Percentiles rank a stretch among this genome's conserved stretches.
These are phyloP conservation scores for Parapristionchus giblindavisi DNA, from an alignment of 2,888 invertebrate genomes.

Conservation along the genomic window DNA sequence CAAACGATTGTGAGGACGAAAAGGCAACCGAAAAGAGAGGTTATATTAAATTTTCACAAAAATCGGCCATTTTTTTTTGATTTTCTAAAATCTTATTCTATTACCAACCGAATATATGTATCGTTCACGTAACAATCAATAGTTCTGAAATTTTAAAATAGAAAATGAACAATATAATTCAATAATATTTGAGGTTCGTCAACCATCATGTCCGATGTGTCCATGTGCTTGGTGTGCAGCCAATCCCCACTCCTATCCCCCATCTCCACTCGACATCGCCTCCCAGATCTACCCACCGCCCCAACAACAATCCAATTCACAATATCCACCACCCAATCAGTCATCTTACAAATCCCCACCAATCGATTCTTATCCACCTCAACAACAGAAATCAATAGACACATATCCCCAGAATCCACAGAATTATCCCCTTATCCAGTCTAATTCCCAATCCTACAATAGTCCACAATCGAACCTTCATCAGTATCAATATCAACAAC, in stretches of 20 bases:
- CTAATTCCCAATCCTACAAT: too few species aligned
- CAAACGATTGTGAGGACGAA: conserved; percentile 8
- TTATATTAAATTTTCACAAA: neutral
- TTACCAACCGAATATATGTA: neutral
- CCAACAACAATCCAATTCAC: neutral
- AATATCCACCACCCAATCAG: neutral
- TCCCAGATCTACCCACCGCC: neutral
- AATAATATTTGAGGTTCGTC: neutral
- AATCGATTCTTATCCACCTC: too few species aligned
- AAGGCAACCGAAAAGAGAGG: conserved; percentile 8
- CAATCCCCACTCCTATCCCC: neutral
- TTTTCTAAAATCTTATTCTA: neutral
- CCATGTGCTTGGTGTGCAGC: conserved; percentile 27
- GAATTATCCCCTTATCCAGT: too few species aligned
- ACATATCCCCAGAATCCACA: too few species aligned
- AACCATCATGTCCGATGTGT: conserved; percentile 14
- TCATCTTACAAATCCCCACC: neutral
- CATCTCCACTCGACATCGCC: neutral
- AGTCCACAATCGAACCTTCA: too few species aligned
- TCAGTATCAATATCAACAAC: too few species aligned
- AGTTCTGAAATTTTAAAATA: too few species aligned
- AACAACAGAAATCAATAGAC: too few species aligned
- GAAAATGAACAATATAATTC: too few species aligned
- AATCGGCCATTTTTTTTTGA: neutral
- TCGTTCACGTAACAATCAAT: too few species aligned